Evolutionary conservation across 2,113 vertebrate species (phyloP).

Genomic region (Urocolius indicus): DNA sequence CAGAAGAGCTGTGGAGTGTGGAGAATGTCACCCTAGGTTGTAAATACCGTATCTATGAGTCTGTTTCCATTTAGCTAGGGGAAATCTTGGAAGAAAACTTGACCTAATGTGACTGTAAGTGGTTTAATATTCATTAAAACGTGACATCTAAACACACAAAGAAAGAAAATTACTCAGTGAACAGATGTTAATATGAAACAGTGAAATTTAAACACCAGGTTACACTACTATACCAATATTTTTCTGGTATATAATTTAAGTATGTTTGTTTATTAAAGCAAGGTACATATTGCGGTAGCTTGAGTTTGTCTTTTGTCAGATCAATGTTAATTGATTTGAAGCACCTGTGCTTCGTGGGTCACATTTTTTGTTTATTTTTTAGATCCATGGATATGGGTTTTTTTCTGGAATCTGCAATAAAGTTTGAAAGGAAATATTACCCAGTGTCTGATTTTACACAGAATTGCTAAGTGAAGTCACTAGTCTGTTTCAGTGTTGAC

Average conservation of each 20-base stretch:
- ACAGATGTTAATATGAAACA: not conserved
- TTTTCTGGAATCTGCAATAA: not conserved
- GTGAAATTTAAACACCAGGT: not conserved
- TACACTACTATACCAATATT: not conserved
- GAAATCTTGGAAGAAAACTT: not conserved
- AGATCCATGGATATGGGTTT: not conserved
- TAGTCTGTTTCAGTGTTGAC: not conserved
- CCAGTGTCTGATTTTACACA: not conserved
- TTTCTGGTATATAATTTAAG: not conserved
- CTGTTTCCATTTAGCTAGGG: not conserved
- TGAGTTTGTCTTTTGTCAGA: not conserved
- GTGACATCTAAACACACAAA: not conserved
- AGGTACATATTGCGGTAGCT: not conserved
- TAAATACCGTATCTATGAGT: not conserved
- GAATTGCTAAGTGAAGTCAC: not conserved
- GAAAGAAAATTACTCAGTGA: not conserved
- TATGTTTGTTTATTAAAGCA: not conserved
- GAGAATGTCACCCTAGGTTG: not conserved
- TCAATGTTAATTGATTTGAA: not conserved
- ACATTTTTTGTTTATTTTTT: not conserved
- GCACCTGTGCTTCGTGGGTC: not conserved
- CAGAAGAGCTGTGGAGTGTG: not conserved
- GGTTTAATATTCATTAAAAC: not conserved
- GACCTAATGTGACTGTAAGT: not conserved
- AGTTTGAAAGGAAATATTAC: not conserved